Percentiles rank a stretch among this genome's conserved stretches.
phyloP scores from a whole-genome alignment of 2,113 vertebrate species.

The Hucho hucho region DNA sequence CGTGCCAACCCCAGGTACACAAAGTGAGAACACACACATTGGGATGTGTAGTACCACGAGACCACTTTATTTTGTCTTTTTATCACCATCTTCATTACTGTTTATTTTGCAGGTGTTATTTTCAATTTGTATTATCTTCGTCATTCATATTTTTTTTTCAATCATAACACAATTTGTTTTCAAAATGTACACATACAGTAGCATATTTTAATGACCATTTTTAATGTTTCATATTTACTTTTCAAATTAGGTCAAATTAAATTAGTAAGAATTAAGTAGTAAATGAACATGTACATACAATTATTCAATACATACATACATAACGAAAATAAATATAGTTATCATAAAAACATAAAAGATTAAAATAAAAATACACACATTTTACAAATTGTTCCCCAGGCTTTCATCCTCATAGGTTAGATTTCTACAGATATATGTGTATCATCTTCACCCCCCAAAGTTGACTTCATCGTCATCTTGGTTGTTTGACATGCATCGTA shows the following conservation, averaged over 20 bases:
- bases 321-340: constrained; percentile 78
- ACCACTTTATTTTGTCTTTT: constrained; percentile 62
- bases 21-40: not conserved
- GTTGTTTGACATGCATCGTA: constrained; percentile 78
- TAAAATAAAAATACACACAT: constrained; percentile 81
- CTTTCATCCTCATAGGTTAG: constrained; percentile 57
- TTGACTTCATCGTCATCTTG: constrained; percentile 62
- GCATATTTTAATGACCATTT: constrained; percentile 58
- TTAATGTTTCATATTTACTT: constrained; percentile 70
- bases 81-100: constrained; percentile 33
- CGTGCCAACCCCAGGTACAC: constrained; percentile 1
- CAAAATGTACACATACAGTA: constrained; percentile 76
- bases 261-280: constrained; percentile 63
- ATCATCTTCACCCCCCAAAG: constrained; percentile 62
- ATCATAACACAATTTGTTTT: constrained; percentile 73
- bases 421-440: constrained; percentile 71
- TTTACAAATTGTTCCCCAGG: constrained; percentile 77
- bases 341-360: constrained; percentile 79
- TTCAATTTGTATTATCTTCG: constrained; percentile 61
- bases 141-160: constrained; percentile 60
- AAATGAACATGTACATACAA: constrained; percentile 73
- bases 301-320: constrained; percentile 77
- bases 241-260: constrained; percentile 75
- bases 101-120: constrained; percentile 67
- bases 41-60: constrained; percentile 59